These are phyloP conservation scores for Oscheius sp. DNA, from an alignment of 2,888 invertebrate genomes.

Conservation along the genomic window DNA sequence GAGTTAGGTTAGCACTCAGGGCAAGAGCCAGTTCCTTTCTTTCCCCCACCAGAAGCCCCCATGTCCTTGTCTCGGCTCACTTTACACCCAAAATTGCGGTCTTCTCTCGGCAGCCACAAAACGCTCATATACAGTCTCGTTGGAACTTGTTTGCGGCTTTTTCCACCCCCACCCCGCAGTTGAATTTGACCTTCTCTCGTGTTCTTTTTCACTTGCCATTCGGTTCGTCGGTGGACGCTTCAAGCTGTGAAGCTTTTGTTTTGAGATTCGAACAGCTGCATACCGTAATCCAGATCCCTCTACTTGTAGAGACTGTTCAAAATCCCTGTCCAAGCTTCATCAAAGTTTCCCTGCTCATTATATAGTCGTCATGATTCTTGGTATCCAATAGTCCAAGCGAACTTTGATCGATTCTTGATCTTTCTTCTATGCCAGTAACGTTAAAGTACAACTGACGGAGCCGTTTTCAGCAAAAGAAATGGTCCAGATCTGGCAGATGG, in stretches of 20 bases:
- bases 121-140: not conserved
- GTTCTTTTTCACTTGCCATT: not conserved
- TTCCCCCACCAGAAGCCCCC: not conserved
- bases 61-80: not conserved
- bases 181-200: not conserved
- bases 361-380: too few relatives aligned
- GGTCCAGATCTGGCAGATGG: constrained; percentile 92
- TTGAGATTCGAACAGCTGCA: not conserved
- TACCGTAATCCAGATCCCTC: too few relatives aligned
- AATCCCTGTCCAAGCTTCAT: too few relatives aligned
- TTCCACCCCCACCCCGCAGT: not conserved
- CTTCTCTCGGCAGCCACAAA: not conserved
- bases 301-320: too few relatives aligned
- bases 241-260: not conserved
- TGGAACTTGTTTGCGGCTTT: not conserved
- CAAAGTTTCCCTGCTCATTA: too few relatives aligned
- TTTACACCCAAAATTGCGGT: not conserved
- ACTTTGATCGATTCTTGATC: too few relatives aligned
- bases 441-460: too few relatives aligned
- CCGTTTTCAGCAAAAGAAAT: constrained; percentile 76
- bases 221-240: too few relatives aligned
- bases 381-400: too few relatives aligned
- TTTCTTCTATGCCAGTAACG: too few relatives aligned
- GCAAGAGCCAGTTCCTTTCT: too few relatives aligned
- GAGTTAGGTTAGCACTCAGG: too few relatives aligned